A percentile compares a stretch with the other conserved stretches of the same genome.
These are phyloP conservation scores for Buphagus erythrorhynchus DNA, from an alignment of 2,797 vertebrate species.

Conservation along the genomic window DNA sequence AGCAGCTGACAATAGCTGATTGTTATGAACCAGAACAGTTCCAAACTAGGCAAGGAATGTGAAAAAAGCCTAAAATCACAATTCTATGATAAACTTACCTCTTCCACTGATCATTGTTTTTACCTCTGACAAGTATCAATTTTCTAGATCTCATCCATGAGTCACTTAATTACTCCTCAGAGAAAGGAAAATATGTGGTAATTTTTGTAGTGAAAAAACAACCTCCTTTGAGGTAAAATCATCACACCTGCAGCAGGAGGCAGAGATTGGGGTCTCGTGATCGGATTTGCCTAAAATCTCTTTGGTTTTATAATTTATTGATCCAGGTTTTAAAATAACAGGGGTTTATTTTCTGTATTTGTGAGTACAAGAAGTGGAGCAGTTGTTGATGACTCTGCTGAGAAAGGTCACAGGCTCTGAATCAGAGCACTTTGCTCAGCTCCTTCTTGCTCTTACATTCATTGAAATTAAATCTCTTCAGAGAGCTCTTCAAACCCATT, in stretches of 20 bases:
- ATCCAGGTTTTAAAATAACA: not conserved
- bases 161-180: conserved; percentile 61
- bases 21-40: conserved; percentile 15
- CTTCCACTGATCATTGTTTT: conserved; percentile 46
- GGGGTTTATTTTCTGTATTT: not conserved
- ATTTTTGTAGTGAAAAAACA: conserved; percentile 42
- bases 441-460: not conserved
- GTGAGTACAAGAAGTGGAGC: not conserved
- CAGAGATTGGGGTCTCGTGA: not conserved
- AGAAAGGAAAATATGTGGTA: conserved; percentile 40
- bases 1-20: conserved; percentile 21
- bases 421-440: not conserved
- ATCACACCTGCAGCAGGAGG: not conserved
- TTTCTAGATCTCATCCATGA: conserved; percentile 54
- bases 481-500: not conserved
- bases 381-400: not conserved
- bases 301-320: not conserved
- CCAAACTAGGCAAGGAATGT: not conserved
- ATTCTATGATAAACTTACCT: not conserved
- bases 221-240: not conserved
- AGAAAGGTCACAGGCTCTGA: not conserved
- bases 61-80: conserved; percentile 11
- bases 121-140: conserved; percentile 62
- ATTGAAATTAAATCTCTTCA: conserved; percentile 2
- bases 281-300: accelerated